These are phyloP conservation scores for Tragelaphus strepsiceros DNA, from an alignment of 2,113 vertebrate genomes.

Conservation along the genomic window DNA sequence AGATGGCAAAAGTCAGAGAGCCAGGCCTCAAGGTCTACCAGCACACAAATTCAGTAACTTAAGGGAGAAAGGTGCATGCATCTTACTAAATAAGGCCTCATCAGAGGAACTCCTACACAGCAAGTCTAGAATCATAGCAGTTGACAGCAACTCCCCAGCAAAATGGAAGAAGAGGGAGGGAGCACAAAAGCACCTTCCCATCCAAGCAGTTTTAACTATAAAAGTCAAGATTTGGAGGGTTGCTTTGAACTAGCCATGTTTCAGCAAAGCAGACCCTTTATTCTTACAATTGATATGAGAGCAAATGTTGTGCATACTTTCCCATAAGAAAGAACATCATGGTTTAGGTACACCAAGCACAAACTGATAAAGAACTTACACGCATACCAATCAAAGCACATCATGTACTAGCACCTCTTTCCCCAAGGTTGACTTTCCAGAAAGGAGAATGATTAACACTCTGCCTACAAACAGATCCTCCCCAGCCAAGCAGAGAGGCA, in stretches of 20 bases:
- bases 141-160: neutral
- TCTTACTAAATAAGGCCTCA: neutral
- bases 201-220: neutral
- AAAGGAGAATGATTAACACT: neutral
- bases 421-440: neutral
- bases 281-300: neutral
- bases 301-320: neutral
- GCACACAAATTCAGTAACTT: constrained; percentile 1
- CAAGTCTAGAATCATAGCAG: neutral
- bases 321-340: neutral
- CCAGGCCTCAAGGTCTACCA: neutral
- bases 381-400: neutral
- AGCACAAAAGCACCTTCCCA: neutral
- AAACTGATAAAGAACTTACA: neutral
- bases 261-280: constrained; percentile 1
- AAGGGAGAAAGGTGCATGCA: neutral
- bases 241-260: neutral
- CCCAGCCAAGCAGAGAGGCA: neutral
- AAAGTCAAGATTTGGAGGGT: neutral
- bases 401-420: neutral
- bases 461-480: neutral
- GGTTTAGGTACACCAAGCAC: neutral
- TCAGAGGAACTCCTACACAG: neutral
- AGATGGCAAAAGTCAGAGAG: neutral
- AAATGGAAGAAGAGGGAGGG: neutral